Base-by-base conservation (phyloP, 1,140 invertebrate genomes). In the Tenebrio molitor region DNA sequence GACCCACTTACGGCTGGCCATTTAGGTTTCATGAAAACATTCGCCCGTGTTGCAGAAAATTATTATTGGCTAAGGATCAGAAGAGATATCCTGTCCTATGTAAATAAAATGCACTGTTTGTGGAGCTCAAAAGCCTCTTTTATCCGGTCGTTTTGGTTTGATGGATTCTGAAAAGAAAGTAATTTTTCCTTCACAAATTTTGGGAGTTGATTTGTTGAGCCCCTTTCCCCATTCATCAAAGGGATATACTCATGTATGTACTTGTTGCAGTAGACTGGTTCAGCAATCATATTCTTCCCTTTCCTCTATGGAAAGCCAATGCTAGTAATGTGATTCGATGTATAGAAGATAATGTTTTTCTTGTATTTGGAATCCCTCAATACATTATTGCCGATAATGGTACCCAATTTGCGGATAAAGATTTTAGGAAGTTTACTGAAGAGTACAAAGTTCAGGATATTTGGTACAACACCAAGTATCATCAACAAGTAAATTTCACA, bases 371-470 rank as follows among this genome's bases (percentile, higher is more conserved):
- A 4, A 29, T 50, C 3, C 67, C 67, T 3, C 67, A 58, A 21
- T 29, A 33, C 46, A 29, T 33, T 36, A 58, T 69, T n/a, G 21
- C 21, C 0, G 74, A 77, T 25, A 78, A 78, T 29, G 78, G 75
- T 0, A 76, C 74, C 5, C 62, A 65, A 36, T 65, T 74, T 17
- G 15, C 69, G 0, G 65, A 50, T 58, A 66, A 41, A 16, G 34
- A 71, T 3, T 79, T 81, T 33, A 42, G 75, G 17, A 50, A 70
- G 4, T 65, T 78, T 15, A 17, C 15, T 19, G n/a, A 53, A 15
- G 19, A 23, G 10, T 12, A 53, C 29, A 15, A 44, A 23, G 69
- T 71, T 6, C 25, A 65, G 17, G 65, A 71, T 12, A 65, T 71
- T 10, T 71, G 62, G 62, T 71, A 65, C 17, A 36, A 29, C 8